Base-by-base conservation (phyloP, 2,797 vertebrate genomes). In the Sparus aurata region DNA sequence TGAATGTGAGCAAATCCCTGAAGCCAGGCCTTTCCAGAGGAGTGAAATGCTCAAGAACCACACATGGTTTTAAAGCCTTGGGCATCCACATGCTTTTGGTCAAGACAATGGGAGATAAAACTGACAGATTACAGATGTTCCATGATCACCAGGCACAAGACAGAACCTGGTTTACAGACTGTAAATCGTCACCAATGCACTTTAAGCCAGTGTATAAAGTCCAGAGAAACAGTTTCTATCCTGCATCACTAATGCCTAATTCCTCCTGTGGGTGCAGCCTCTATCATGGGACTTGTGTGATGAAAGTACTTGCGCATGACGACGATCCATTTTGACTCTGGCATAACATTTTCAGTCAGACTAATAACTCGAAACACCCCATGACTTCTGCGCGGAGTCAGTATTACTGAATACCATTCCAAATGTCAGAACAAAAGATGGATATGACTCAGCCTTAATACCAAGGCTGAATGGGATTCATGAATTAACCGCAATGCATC, bases 401-500 rank as follows among this genome's bases (percentile, higher is more conserved):
- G 64, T 85, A 62, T 80, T 62, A 49, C 72, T 61, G 80, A 85
- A 83, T 64, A 79, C 61, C 73, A 62, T 80, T 85, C 79, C 62
- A 87, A 85, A 88, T 76, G 83, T 81, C 70, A 82, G 80, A 85
- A 89, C 79, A 88, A 89, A 85, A 82, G 82, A 84, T 71, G 79
- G 88, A 89, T 85, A 83, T 91, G 88, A 92, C 81, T 91, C 87
- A 91, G 84, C 79, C 46, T 60, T 79, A 77, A 86, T 69, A 85
- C 68, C 50, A 16, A 80, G 76, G 78, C 80, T 87, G 84, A 84
- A 87, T 84, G 76, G 85, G 82, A 89, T 81, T 89, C 85, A 83
- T 87, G 83, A 91, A 84, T 88, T 83, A 85, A 87, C 85, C 59
- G 76, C 88, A 87, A 85, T 85, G 81, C 84, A 91, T 90, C 82